A percentile compares a stretch with the other conserved stretches of the same genome.
Conservation (phyloP, 2,113 vertebrate genomes). For the Mormyrus iriodes region DNA sequence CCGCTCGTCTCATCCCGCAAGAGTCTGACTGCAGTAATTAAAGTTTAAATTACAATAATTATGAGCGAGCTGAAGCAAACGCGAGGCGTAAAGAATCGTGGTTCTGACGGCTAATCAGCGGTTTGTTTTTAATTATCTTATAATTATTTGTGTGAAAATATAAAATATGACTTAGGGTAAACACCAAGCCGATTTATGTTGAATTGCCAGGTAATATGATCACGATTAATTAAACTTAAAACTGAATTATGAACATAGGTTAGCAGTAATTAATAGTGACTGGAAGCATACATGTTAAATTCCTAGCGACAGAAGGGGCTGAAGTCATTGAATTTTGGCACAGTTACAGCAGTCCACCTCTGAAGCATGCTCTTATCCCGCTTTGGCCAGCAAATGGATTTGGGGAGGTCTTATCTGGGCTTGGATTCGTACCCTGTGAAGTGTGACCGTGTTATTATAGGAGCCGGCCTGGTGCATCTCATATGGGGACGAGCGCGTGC, state of each 20-base stretch:
- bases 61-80: neutral
- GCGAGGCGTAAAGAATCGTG: neutral
- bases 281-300: neutral
- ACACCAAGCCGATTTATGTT: neutral
- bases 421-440: neutral
- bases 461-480: neutral
- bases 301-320: neutral
- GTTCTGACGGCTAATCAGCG: neutral
- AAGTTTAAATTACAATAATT: constrained; percentile 7
- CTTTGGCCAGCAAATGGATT: neutral
- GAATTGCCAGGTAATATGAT: neutral
- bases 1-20: neutral
- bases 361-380: neutral
- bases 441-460: neutral
- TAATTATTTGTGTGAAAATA: constrained; percentile 1
- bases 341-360: neutral
- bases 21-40: neutral
- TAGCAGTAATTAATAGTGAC: neutral
- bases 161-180: neutral
- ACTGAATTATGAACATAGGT: neutral
- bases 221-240: neutral
- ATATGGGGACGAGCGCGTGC: neutral
- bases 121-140: neutral
- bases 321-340: neutral
- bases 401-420: neutral